Conservation (phyloP, 2,888 invertebrate genomes). For the Odiellus spinosus region DNA sequence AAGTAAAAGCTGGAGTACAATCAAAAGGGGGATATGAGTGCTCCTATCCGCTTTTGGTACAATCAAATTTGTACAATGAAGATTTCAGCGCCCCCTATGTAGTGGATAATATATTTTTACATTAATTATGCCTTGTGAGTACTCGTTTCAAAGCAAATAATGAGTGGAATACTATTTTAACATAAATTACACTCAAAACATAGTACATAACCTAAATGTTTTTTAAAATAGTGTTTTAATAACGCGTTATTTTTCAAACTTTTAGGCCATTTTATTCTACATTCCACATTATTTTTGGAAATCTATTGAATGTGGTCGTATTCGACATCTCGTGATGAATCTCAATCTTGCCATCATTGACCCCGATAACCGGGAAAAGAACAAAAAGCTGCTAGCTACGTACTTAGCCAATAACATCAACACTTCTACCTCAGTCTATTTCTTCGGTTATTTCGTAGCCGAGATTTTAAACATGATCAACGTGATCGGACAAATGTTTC, state of each 20-base stretch:
- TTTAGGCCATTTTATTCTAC: slow-evolving; percentile 21
- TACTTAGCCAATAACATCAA: slow-evolving; percentile 18
- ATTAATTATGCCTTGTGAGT: too few species aligned
- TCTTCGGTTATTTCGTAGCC: slow-evolving; percentile 40
- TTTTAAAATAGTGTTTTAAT: too few species aligned
- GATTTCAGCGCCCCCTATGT: too few species aligned
- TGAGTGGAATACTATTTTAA: too few species aligned
- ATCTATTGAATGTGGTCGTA: slow-evolving; percentile 13
- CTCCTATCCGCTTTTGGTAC: too few species aligned
- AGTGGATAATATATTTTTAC: too few species aligned
- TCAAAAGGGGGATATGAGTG: too few species aligned
- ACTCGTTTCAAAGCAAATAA: too few species aligned
- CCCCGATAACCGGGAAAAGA: slow-evolving; percentile 9
- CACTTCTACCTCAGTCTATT: slow-evolving; percentile 39
- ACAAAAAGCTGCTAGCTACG: slow-evolving; percentile 16
- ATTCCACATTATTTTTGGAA: slow-evolving; percentile 22
- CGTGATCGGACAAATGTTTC: slow-evolving; percentile 56
- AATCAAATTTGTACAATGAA: too few species aligned
- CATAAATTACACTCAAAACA: too few species aligned
- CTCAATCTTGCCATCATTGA: slow-evolving; percentile 15
- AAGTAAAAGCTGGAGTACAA: too few species aligned
- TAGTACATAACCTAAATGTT: too few species aligned
- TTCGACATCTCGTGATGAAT: slow-evolving; percentile 14
- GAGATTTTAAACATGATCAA: slow-evolving; percentile 65
- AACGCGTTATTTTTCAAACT: slow-evolving; percentile 19